Conservation (phyloP, 2,113 vertebrate genomes). For the Lagopus leucura region DNA sequence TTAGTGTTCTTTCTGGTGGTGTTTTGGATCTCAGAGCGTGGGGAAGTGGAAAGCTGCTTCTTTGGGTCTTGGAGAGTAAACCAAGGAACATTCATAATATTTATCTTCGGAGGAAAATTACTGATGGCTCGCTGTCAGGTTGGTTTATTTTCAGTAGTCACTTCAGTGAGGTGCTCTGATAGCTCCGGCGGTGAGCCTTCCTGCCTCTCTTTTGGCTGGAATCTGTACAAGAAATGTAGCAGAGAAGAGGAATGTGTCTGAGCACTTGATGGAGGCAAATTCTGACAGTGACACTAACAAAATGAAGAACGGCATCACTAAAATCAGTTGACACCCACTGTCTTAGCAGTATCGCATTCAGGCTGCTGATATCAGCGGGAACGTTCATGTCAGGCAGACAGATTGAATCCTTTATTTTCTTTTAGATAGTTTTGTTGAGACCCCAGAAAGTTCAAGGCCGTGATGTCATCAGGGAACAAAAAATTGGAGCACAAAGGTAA, state of each 20-base stretch:
- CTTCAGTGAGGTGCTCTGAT: neutral
- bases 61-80: conserved; percentile 28
- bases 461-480: neutral
- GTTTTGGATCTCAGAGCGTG: neutral
- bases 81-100: neutral
- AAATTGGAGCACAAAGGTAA: neutral
- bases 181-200: neutral
- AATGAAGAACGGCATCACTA: neutral
- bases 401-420: neutral
- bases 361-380: neutral
- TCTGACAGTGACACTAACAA: neutral
- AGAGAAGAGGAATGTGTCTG: neutral
- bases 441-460: neutral
- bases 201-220: neutral
- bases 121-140: neutral
- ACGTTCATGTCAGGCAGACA: neutral
- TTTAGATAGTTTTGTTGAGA: neutral
- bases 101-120: neutral
- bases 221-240: neutral
- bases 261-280: neutral
- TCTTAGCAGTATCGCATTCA: neutral
- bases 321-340: neutral
- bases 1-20: neutral
- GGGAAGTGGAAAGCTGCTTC: neutral
- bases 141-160: neutral